Evolutionary conservation across 37 sponge, comb jelly and placozoan genomes (phyloP).

Genomic region (Amphimedon queenslandica): DNA sequence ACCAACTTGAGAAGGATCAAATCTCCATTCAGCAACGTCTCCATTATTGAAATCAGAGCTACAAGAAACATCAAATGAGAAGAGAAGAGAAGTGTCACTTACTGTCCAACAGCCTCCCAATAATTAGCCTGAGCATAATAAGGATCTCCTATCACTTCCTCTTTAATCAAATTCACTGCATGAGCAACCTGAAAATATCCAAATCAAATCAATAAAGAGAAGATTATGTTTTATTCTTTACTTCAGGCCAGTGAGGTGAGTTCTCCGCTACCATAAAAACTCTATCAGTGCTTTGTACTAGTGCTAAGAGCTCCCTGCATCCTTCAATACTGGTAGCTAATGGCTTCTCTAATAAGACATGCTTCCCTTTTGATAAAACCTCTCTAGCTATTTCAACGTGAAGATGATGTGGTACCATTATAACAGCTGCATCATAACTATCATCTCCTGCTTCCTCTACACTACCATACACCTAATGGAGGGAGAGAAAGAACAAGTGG

Average conservation of each 20-base stretch:
- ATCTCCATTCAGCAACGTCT: slow-evolving; percentile 20
- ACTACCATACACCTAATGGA: too few relatives aligned
- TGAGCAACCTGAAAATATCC: slow-evolving; percentile 34
- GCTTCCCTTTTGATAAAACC: slow-evolving; percentile 40
- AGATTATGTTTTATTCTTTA: neutral
- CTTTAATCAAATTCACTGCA: slow-evolving; percentile 30
- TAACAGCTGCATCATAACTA: slow-evolving; percentile 41
- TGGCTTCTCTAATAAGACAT: slow-evolving; percentile 67
- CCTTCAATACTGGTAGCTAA: slow-evolving; percentile 26
- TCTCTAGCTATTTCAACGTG: slow-evolving; percentile 24
- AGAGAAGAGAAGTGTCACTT: neutral
- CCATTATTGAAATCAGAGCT: slow-evolving; percentile 23
- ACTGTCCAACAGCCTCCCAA: slow-evolving; percentile 49
- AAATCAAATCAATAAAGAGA: slow-evolving; percentile 3
- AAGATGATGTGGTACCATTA: slow-evolving; percentile 59
- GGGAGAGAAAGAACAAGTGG: neutral
- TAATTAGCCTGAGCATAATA: slow-evolving; percentile 47
- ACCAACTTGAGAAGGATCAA: slow-evolving; percentile 20
- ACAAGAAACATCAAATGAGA: slow-evolving; percentile 22
- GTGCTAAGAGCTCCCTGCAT: slow-evolving; percentile 19
- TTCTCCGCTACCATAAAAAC: slow-evolving; percentile 59
- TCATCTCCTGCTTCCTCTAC: too few relatives aligned
- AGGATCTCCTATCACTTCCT: slow-evolving; percentile 26
- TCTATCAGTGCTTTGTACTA: neutral
- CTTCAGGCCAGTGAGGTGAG: slow-evolving; percentile 58